Conservation (phyloP, 2,113 vertebrate species). For the Sus scrofa region T2T-Sscrofa CM000819.6:87439501-87440000, state of each 20-base stretch:
- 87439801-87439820: background rate
- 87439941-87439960: background rate
- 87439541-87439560: too few species aligned
- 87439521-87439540: too few species aligned
- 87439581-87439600: background rate
- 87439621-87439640: background rate
- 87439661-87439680: background rate
- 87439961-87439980: background rate
- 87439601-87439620: background rate
- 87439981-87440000: background rate
- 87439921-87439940: background rate
- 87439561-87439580: too few species aligned
- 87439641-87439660: background rate
- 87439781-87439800: background rate
- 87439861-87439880: background rate
- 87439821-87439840: background rate
- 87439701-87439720: rapidly evolving
- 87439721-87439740: background rate
- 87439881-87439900: background rate
- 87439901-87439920: background rate
- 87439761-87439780: background rate
- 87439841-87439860: background rate
- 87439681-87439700: rapidly evolving
- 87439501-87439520: too few species aligned
- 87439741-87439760: background rate